These are phyloP conservation scores for Hypothenemus hampei DNA, from an alignment of 1,140 invertebrate genomes.

Conservation along the genomic window DNA sequence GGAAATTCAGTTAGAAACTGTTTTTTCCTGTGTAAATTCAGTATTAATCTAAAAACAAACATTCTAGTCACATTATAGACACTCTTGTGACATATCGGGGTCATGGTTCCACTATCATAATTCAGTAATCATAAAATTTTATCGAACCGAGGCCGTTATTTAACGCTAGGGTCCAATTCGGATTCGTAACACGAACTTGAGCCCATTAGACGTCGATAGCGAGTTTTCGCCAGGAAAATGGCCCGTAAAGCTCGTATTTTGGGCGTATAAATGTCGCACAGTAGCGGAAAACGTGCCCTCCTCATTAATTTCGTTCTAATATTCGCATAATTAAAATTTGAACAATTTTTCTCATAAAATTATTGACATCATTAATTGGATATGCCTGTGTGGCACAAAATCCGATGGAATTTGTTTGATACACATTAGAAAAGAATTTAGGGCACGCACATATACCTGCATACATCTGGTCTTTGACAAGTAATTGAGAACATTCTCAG, in stretches of 20 bases:
- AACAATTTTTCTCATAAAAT: no score
- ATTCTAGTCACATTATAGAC: no score
- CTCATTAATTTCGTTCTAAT: slow-evolving; percentile 8
- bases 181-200: slow-evolving; percentile 18
- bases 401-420: slow-evolving; percentile 4
- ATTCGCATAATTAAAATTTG: no score
- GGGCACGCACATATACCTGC: not conserved
- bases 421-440: not conserved
- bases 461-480: no score
- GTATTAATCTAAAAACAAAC: no score
- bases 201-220: slow-evolving; percentile 25
- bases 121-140: slow-evolving; percentile 11
- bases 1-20: no score
- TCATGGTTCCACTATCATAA: not conserved
- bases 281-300: slow-evolving; percentile 8
- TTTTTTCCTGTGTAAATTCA: no score
- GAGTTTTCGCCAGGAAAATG: slow-evolving; percentile 21
- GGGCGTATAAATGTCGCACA: slow-evolving; percentile 20
- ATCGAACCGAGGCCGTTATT: slow-evolving; percentile 15
- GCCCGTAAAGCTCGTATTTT: slow-evolving; percentile 24
- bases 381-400: no score
- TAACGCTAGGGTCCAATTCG: slow-evolving; percentile 11
- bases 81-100: no score
- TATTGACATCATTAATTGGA: no score
- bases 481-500: no score